phyloP scores from a whole-genome alignment of 2,888 invertebrate species.

The Nudaria mundana region DNA sequence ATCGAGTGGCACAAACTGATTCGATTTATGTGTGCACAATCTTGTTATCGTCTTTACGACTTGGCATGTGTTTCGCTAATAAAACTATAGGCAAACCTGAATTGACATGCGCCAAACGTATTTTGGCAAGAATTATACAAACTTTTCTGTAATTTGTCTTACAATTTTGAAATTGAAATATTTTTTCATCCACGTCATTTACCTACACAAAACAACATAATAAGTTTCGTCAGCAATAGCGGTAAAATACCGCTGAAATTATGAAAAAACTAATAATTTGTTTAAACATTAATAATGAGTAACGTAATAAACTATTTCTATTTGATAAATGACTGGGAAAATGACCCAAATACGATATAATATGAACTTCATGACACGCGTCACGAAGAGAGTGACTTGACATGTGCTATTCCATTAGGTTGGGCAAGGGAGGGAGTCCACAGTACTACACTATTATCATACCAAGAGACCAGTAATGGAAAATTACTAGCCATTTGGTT shows the following conservation, averaged over 20 bases:
- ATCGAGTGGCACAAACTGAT: slow-evolving; percentile 24
- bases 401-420: too few species aligned
- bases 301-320: not conserved
- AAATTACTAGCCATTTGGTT: too few species aligned
- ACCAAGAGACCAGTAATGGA: too few species aligned
- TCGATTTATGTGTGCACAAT: slow-evolving; percentile 31
- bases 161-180: slow-evolving; percentile 5
- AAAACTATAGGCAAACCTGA: slow-evolving; percentile 35
- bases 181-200: not conserved
- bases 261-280: slow-evolving; percentile 4
- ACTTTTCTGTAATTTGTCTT: slow-evolving; percentile 1
- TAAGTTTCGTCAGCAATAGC: slow-evolving; percentile 3
- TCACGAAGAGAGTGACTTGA: too few species aligned
- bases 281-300: not conserved
- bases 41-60: slow-evolving; percentile 53
- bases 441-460: too few species aligned
- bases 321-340: slow-evolving; percentile 1
- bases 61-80: slow-evolving; percentile 53
- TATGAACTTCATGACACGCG: slow-evolving; percentile 11
- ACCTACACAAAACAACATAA: slow-evolving; percentile 1
- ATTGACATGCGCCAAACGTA: slow-evolving; percentile 23
- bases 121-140: slow-evolving; percentile 19
- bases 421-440: too few species aligned
- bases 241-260: slow-evolving; percentile 5
- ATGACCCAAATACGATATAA: slow-evolving; percentile 18